phyloP scores from a whole-genome alignment of 2,888 invertebrate species.

The Dyspetes luteomarginatus region DNA sequence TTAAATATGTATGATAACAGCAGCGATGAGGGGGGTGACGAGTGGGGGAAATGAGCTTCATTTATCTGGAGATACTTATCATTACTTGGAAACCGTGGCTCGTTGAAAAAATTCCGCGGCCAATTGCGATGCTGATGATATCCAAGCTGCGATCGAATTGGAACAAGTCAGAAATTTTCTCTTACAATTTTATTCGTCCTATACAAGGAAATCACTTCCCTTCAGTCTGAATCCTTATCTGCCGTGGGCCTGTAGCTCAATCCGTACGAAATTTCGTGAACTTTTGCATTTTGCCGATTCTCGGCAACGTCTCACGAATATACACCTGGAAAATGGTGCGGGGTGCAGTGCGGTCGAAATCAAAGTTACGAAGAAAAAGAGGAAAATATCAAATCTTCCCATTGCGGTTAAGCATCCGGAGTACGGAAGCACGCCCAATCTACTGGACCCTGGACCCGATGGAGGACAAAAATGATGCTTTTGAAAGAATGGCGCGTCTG shows the following conservation, averaged over 20 bases:
- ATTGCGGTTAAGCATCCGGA: constrained; percentile 43
- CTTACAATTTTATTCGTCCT: background rate
- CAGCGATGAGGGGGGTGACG: too few species aligned
- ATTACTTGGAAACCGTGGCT: too few species aligned
- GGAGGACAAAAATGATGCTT: constrained; percentile 45
- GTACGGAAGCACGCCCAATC: constrained; percentile 38
- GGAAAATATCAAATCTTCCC: constrained; percentile 41
- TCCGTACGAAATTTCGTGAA: constrained; percentile 14
- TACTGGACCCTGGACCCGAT: constrained; percentile 3
- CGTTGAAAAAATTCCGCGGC: too few species aligned
- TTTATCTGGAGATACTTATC: too few species aligned
- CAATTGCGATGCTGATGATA: too few species aligned
- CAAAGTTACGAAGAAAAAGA: constrained; percentile 30
- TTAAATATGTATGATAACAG: too few species aligned
- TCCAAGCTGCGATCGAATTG: too few species aligned
- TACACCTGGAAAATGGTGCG: constrained; percentile 63
- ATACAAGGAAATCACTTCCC: background rate
- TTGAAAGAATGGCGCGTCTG: constrained; percentile 44
- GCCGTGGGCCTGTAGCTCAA: background rate
- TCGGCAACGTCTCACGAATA: constrained; percentile 25
- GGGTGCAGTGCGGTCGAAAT: constrained; percentile 46
- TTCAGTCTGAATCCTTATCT: constrained; percentile 3
- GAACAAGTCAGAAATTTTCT: too few species aligned
- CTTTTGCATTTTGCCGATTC: constrained; percentile 4
- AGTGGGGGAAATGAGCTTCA: too few species aligned